These are phyloP conservation scores for Archilochus colubris DNA, from an alignment of 2,113 vertebrate species.

Conservation along the genomic window DNA sequence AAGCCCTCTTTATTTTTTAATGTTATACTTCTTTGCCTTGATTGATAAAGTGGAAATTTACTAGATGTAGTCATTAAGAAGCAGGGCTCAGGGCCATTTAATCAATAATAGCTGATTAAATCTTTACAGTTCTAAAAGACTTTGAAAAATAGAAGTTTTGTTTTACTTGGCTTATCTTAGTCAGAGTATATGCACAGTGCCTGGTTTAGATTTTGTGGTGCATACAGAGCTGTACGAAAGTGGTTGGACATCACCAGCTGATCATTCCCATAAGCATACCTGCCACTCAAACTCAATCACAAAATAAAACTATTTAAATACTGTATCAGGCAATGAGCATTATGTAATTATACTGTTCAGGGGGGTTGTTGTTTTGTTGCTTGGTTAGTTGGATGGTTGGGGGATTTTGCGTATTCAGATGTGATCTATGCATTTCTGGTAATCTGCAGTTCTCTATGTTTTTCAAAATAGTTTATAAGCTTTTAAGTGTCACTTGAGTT, in stretches of 20 bases:
- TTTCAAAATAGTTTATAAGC: background rate
- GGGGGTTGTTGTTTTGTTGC: too few species aligned
- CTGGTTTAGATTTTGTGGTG: background rate
- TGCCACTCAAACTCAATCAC: background rate
- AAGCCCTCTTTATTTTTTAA: background rate
- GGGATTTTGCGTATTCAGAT: background rate
- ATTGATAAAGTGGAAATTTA: slow-evolving; percentile 12
- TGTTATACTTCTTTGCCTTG: background rate
- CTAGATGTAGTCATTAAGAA: background rate
- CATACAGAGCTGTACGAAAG: background rate
- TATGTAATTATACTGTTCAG: background rate
- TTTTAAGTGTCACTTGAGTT: background rate
- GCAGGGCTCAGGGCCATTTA: background rate
- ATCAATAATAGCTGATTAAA: slow-evolving; percentile 26
- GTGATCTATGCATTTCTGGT: background rate
- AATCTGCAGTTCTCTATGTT: background rate
- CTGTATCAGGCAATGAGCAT: background rate
- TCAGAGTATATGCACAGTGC: background rate
- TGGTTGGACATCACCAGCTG: rapidly evolving
- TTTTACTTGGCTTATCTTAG: background rate
- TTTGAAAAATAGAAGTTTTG: background rate
- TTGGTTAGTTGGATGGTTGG: background rate
- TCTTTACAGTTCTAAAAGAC: background rate
- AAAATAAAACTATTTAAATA: background rate
- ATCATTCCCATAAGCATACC: background rate